Evolutionary conservation across 2,888 invertebrate genomes (phyloP).

Genomic region (Amaurobius ferox): DNA sequence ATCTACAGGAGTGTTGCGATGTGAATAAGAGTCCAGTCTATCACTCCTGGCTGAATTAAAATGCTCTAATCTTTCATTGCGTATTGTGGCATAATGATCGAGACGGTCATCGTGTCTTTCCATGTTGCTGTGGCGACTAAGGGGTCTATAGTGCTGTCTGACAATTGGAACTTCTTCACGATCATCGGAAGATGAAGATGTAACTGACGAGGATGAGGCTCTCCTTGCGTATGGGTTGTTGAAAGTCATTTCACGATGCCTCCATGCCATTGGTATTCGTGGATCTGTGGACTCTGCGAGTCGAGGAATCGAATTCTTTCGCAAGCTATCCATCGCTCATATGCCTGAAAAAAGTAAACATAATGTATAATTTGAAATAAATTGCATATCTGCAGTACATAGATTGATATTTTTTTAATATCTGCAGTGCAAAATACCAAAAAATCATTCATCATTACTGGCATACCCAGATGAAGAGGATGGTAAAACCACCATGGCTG

Average conservation of each 20-base stretch:
- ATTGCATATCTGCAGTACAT: no score
- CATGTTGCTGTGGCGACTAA: slow-evolving; percentile 54
- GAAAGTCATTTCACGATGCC: slow-evolving; percentile 69
- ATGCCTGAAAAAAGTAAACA: slow-evolving; percentile 11
- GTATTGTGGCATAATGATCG: slow-evolving; percentile 62
- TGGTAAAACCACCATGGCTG: no score
- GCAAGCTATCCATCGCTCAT: slow-evolving; percentile 45
- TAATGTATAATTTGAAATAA: no score
- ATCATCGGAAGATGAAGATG: slow-evolving; percentile 73
- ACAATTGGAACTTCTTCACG: slow-evolving; percentile 73
- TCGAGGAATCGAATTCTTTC: slow-evolving; percentile 28
- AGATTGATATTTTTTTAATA: no score
- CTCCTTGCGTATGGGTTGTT: slow-evolving; percentile 56
- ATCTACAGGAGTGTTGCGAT: slow-evolving; percentile 28
- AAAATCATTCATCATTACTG: no score
- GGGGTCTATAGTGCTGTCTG: slow-evolving; percentile 65
- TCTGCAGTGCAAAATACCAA: no score
- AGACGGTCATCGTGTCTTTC: slow-evolving; percentile 51
- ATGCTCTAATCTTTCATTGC: slow-evolving; percentile 56
- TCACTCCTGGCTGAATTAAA: slow-evolving; percentile 47
- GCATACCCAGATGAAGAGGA: no score
- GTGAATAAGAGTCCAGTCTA: slow-evolving; percentile 47
- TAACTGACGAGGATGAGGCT: slow-evolving; percentile 69
- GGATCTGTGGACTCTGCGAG: slow-evolving; percentile 42
- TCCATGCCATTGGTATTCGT: slow-evolving; percentile 73